Evolutionary conservation across 2,113 vertebrate species (phyloP).

Genomic region (Jacana jacana): DNA sequence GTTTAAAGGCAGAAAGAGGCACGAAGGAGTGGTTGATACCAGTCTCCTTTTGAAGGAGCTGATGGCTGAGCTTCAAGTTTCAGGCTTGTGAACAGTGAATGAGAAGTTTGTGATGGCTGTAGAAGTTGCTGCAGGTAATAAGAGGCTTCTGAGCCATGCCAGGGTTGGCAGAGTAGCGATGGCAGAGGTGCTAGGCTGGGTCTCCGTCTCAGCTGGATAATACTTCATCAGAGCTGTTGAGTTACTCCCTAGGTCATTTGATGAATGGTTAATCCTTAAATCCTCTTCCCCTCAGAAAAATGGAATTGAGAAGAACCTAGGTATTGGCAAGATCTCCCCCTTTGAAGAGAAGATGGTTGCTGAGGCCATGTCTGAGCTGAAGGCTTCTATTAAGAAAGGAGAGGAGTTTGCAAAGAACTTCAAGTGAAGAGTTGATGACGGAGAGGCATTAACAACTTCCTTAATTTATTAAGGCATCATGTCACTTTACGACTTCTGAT

Average conservation of each 20-base stretch:
- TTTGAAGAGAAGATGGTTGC: slow-evolving; percentile 94
- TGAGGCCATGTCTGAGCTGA: slow-evolving; percentile 87
- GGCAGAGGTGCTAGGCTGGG: not conserved
- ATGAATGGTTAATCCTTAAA: not conserved
- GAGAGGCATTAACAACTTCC: slow-evolving; percentile 19
- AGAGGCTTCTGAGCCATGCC: not conserved
- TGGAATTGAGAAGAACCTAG: slow-evolving; percentile 96
- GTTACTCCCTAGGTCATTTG: not conserved
- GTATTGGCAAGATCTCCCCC: slow-evolving; percentile 87
- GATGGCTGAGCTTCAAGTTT: not conserved
- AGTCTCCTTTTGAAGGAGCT: not conserved
- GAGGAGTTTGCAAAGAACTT: slow-evolving; percentile 92
- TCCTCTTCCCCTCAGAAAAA: slow-evolving; percentile 81
- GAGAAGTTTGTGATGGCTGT: not conserved
- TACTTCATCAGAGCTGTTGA: not conserved
- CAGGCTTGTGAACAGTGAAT: not conserved
- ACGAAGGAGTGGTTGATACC: not conserved
- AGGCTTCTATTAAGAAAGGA: slow-evolving; percentile 96
- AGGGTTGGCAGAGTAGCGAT: not conserved
- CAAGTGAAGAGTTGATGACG: slow-evolving; percentile 76
- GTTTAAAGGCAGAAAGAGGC: not conserved
- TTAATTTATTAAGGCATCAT: slow-evolving; percentile 78
- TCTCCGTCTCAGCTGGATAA: not conserved
- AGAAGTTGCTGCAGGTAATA: not conserved
- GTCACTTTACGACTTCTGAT: slow-evolving; percentile 53